Evolutionary conservation across 2,113 vertebrate genomes (phyloP).

Genomic region (Podarcis raffonei): DNA sequence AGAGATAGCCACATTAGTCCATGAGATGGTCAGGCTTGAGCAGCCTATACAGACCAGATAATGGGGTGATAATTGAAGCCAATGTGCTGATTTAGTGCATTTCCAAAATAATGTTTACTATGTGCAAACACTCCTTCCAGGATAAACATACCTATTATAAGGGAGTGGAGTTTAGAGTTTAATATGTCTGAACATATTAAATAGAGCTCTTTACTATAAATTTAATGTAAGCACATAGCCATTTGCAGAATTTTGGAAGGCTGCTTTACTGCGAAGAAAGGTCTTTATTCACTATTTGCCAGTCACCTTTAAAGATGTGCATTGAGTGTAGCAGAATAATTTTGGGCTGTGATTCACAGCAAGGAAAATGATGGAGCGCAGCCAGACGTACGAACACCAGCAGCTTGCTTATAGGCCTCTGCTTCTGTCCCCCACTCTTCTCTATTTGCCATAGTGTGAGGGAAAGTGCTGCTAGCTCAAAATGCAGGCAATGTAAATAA

Average conservation of each 20-base stretch:
- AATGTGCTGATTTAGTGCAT: not conserved
- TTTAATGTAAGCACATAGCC: not conserved
- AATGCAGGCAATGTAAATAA: not conserved
- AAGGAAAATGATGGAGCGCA: not conserved
- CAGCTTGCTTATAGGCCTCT: rapidly evolving
- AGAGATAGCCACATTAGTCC: not conserved
- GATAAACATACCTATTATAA: not conserved
- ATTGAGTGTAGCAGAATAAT: not conserved
- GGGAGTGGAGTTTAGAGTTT: not conserved
- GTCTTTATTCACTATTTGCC: not conserved
- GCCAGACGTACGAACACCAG: not conserved
- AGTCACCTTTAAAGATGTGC: not conserved
- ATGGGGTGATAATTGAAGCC: not conserved
- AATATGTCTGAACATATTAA: not conserved
- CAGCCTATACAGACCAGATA: not conserved
- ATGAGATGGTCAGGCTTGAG: not conserved
- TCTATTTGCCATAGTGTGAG: not conserved
- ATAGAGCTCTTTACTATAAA: not conserved
- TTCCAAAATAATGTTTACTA: not conserved
- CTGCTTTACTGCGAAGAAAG: not conserved
- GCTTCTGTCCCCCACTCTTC: not conserved
- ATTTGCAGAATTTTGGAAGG: not conserved
- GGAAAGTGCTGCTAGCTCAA: not conserved
- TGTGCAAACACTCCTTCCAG: not conserved
- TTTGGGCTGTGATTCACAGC: not conserved